Percentiles rank a stretch among this genome's conserved stretches.
These are phyloP conservation scores for Luscinia luscinia DNA, from an alignment of 2,797 vertebrate species.

Conservation along the genomic window DNA sequence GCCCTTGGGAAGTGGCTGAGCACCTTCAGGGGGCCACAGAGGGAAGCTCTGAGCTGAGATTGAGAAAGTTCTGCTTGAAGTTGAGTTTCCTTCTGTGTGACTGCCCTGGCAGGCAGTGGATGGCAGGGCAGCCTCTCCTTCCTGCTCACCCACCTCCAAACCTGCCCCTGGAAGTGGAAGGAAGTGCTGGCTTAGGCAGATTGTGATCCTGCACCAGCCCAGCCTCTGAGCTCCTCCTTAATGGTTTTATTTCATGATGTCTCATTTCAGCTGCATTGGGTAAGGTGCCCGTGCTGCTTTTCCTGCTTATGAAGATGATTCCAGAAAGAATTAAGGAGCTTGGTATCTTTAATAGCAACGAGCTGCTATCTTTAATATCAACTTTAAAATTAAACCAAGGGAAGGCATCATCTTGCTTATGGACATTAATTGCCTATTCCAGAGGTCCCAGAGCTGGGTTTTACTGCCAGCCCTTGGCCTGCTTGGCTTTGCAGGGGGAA, in stretches of 20 bases:
- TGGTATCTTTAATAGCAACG: neutral
- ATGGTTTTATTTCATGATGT: neutral
- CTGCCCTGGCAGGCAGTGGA: accelerated
- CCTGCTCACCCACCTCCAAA: neutral
- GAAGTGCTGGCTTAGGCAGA: neutral
- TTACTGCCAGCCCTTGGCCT: neutral
- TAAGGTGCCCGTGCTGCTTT: neutral
- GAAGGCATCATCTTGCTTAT: neutral
- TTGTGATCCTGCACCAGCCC: neutral
- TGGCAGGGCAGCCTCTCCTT: neutral
- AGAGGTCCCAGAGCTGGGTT: neutral
- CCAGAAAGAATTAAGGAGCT: neutral
- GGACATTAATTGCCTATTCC: neutral
- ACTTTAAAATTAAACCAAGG: neutral
- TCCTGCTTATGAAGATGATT: conserved; percentile 21
- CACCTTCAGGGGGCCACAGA: accelerated
- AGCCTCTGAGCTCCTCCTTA: neutral
- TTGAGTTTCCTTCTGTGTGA: neutral
- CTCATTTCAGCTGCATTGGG: neutral
- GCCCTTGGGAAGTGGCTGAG: neutral
- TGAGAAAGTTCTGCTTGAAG: neutral
- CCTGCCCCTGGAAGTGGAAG: neutral
- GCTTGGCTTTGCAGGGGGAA: neutral
- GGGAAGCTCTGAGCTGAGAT: neutral
- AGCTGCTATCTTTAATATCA: neutral